phyloP scores from a whole-genome alignment of 2,113 vertebrate genomes.

The Camelus bactrianus region DNA sequence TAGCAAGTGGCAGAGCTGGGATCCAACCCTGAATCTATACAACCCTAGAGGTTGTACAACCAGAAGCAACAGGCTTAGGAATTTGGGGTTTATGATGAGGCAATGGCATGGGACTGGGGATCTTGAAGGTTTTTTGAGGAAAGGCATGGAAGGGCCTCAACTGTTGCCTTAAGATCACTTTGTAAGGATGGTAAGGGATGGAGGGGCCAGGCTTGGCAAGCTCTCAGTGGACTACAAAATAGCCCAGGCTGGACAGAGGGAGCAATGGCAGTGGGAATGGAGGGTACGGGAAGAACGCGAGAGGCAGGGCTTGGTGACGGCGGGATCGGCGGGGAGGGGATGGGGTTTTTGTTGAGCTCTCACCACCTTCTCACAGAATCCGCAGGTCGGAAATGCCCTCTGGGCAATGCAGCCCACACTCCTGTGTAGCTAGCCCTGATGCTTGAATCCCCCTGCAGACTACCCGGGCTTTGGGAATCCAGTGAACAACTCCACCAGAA shows the following conservation, averaged over 20 bases:
- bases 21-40: not conserved
- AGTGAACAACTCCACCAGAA: not conserved
- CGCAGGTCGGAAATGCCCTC: not conserved
- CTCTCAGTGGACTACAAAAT: not conserved
- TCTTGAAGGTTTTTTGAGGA: not conserved
- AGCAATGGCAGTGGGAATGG: fast-evolving
- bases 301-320: not conserved
- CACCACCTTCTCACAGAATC: not conserved
- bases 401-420: not conserved
- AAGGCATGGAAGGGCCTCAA: not conserved
- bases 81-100: not conserved
- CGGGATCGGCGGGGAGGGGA: not conserved
- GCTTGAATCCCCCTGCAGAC: not conserved
- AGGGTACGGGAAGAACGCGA: not conserved
- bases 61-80: not conserved
- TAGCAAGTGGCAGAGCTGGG: not conserved
- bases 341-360: not conserved
- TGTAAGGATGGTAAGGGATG: not conserved
- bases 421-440: not conserved
- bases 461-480: not conserved
- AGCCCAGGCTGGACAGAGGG: not conserved
- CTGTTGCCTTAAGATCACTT: not conserved
- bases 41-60: not conserved
- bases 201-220: not conserved
- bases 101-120: fast-evolving